Evolutionary conservation across 2,888 invertebrate genomes (phyloP).

Genomic region (Macaria liturata): DNA sequence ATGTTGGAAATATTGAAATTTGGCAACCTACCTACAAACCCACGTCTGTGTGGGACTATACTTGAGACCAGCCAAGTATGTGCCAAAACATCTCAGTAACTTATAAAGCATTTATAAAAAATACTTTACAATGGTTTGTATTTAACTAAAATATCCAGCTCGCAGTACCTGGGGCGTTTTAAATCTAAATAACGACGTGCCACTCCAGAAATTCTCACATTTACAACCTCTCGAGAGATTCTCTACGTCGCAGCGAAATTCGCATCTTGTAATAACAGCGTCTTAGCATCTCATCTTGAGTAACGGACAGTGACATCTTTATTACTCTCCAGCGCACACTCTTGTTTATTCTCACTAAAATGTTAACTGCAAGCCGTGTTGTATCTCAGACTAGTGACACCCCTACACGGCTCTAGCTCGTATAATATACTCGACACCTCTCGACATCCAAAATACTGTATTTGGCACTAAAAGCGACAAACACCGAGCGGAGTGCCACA

Average conservation of each 20-base stretch:
- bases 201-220: constrained; percentile 1
- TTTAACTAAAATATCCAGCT: too few species aligned
- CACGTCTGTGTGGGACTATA: too few species aligned
- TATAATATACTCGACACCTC: constrained; percentile 37
- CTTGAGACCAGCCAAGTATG: too few species aligned
- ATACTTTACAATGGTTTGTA: too few species aligned
- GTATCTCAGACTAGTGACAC: constrained; percentile 6
- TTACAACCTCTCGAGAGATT: constrained; percentile 7
- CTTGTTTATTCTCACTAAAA: constrained; percentile 13
- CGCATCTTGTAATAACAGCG: not conserved
- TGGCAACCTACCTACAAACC: not conserved
- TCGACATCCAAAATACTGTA: constrained; percentile 47
- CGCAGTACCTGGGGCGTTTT: too few species aligned
- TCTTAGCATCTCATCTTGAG: constrained; percentile 12
- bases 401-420: constrained; percentile 4
- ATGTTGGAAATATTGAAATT: constrained; percentile 6
- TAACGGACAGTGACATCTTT: constrained; percentile 10
- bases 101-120: too few species aligned
- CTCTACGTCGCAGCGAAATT: not conserved
- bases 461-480: constrained; percentile 70
- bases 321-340: constrained; percentile 12
- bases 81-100: too few species aligned
- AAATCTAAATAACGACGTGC: too few species aligned
- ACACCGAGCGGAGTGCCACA: constrained; percentile 58
- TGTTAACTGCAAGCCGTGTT: constrained; percentile 5